phyloP scores from a whole-genome alignment of 2,797 vertebrate species.

The Intellagama lesueurii region DNA sequence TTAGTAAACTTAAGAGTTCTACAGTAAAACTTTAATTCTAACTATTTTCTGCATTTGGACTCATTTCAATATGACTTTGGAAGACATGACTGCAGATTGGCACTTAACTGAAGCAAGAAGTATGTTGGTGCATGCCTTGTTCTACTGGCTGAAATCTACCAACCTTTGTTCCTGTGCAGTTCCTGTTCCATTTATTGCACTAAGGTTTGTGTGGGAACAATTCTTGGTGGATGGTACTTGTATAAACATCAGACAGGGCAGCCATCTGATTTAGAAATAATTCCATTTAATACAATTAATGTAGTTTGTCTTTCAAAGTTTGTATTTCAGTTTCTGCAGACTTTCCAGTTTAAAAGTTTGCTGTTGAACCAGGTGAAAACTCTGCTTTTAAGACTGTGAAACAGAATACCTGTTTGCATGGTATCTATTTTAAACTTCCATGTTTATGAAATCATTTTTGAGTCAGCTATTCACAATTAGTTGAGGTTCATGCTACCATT shows the following conservation, averaged over 20 bases:
- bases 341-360: not conserved
- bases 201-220: slow-evolving; percentile 4
- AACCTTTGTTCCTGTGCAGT: slow-evolving; percentile 30
- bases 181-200: slow-evolving; percentile 5
- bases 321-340: slow-evolving; percentile 1
- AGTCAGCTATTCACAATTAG: not conserved
- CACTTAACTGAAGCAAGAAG: slow-evolving; percentile 6
- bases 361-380: not conserved
- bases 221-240: not conserved
- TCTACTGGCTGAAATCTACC: slow-evolving; percentile 11
- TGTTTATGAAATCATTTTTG: slow-evolving; percentile 18
- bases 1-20: slow-evolving; percentile 13
- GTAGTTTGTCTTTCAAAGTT: not conserved
- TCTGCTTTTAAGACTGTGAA: not conserved
- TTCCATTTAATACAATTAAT: not conserved
- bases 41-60: slow-evolving; percentile 14
- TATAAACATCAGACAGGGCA: not conserved
- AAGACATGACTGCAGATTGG: slow-evolving; percentile 17
- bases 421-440: not conserved
- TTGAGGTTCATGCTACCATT: not conserved
- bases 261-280: not conserved
- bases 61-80: slow-evolving; percentile 4
- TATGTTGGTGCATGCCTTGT: not conserved
- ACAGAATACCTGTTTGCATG: slow-evolving; percentile 18
- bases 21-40: slow-evolving; percentile 30